These are phyloP conservation scores for Babyrousa celebensis DNA, from an alignment of 2,797 vertebrate genomes.

Conservation along the genomic window DNA sequence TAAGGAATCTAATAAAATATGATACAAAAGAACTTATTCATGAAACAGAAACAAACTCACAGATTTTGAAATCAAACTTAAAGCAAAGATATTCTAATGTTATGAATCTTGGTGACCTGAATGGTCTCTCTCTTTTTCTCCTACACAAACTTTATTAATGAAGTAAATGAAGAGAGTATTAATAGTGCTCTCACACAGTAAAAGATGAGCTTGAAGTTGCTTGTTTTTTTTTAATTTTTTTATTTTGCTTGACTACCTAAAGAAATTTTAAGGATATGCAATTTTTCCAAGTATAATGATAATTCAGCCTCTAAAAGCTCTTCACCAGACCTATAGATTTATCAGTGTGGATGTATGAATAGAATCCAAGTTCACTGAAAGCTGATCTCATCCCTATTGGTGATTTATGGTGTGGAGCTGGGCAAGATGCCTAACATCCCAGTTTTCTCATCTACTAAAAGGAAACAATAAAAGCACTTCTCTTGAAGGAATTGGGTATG, in stretches of 20 bases:
- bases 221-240: neutral
- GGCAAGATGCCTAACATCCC: slow-evolving; percentile 76
- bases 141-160: neutral
- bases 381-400: slow-evolving; percentile 1
- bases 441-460: slow-evolving; percentile 83
- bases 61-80: neutral
- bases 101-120: neutral
- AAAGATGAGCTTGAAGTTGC: neutral
- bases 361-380: slow-evolving; percentile 50
- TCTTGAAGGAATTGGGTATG: slow-evolving; percentile 70
- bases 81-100: neutral
- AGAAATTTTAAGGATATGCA: slow-evolving; percentile 31
- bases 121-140: neutral
- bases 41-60: too few species aligned
- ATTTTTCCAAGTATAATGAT: slow-evolving; percentile 60
- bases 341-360: slow-evolving; percentile 40
- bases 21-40: too few species aligned
- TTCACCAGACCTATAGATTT: slow-evolving; percentile 43
- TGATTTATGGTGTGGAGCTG: slow-evolving; percentile 73
- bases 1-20: too few species aligned
- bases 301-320: slow-evolving; percentile 49
- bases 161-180: neutral
- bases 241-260: neutral
- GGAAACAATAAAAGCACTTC: slow-evolving; percentile 74
- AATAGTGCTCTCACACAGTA: neutral